Base-by-base conservation (phyloP, 1,140 invertebrate genomes). In the Eriocheir sinensis region DNA sequence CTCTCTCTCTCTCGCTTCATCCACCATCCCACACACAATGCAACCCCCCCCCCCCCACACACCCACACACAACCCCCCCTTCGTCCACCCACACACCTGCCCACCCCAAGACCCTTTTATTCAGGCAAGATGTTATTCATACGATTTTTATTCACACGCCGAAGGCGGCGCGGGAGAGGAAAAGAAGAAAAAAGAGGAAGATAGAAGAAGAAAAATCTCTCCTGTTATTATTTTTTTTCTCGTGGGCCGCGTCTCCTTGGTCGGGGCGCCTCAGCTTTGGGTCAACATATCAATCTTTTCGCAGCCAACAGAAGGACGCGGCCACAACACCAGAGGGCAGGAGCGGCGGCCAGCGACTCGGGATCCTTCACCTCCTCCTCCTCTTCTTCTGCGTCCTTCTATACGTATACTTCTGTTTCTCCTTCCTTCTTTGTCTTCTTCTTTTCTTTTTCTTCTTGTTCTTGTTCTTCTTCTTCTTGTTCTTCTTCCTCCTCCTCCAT, bases 271-370 rank as follows among this genome's bases (percentile, higher is more conserved):
- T 36, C 38, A 40, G n/a, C 36, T 89, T 44, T 89, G 40, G 27
- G 38, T 89, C 86, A 89, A 89, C 86, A 89, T 89, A 89, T 89
- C 86, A 89, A 89, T 89, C 86, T 89, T 89, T 89, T 89, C 86
- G 44, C 38, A 89, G 40, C 27, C 38, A 89, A 44, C 30, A 89
- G 38, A 21, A 44, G 40, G 86, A 89, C 86, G 86, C 40, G 12
- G 40, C 86, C 21, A 86, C 83, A 44, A n/a, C 38, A 30, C 4
- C 3, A 4, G 81, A 15, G 32, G 40, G n/a, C 30, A 85, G 32
- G 86, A 89, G 40, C 2, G 38, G 30, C 38, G 38, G 21, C 21
- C 38, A 89, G 48, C 21, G 48, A 53, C 48, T 21, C 21, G 21
- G 2, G 48, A 17, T 53, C 9, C 48, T 53, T 21, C 48, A 17